Evolutionary conservation across 2,113 vertebrate species (phyloP), one percentile per base, ranked within the genome.

Genomic region (Chelonoidis abingdonii): DNA sequence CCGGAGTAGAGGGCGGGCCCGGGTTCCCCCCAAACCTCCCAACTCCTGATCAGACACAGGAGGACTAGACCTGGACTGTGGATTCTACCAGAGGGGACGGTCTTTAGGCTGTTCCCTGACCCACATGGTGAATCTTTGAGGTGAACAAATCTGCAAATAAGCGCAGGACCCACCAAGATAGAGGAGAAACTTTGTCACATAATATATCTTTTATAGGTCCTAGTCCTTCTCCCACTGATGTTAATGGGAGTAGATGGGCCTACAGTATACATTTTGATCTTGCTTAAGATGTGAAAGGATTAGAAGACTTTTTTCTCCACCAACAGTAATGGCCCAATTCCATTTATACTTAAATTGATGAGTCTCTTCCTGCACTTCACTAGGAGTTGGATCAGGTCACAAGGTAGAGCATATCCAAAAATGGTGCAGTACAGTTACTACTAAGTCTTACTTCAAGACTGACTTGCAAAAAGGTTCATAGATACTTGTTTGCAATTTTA

Each of bases 401-500:
- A 31, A 47, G 86, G 4, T n/a, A 86, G 76, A 59, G n/a, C 21
- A 0, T 0, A n/a, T 76, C 75, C 57, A 49, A 12, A 10, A 52
- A 3, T 19, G 35, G 83, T 89, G 78, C 13, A 5, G 4, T 1
- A 2, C 31, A 35, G 14, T 93, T 19, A 35, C 8, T 86, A 38
- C 78, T 85, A 35, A 81, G 81, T 25, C 84, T 49, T 19, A 38
- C 85, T 89, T 44, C 12, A 38, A 62, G 19, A 62, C 44, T 84
- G 69, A 38, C 57, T 94, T 80, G 8, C 56, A 93, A 75, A 78
- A 93, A 94, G 94, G 76, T n/a, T 86, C 87, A 84, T 47, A 92
- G 44, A 83, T 84, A 35, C 14, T 93, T 2, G 82, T 95, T 94
- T 94, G 86, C 83, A 92, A 53, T 10, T 96, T 94, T 95, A 89